Evolutionary conservation across 2,113 vertebrate genomes (phyloP).

Genomic region (Halichoeres trimaculatus): DNA sequence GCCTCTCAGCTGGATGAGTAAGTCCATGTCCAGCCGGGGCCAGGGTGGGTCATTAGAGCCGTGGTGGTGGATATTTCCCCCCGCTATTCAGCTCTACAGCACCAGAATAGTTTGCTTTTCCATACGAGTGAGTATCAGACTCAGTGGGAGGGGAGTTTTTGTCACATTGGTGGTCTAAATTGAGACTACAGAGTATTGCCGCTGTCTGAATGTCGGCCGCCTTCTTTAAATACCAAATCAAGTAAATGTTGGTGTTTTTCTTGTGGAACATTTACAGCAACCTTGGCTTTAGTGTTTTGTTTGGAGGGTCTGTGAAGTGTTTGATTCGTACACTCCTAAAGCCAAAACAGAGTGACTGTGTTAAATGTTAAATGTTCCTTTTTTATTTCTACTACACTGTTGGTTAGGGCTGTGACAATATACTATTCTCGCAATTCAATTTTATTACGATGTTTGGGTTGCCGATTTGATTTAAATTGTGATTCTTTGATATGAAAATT

Average conservation of each 20-base stretch:
- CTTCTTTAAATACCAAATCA: not conserved
- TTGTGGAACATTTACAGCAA: not conserved
- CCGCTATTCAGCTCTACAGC: conserved; percentile 32
- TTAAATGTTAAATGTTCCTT: not conserved
- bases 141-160: conserved; percentile 43
- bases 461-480: too few species aligned
- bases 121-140: conserved; percentile 60
- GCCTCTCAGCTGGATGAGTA: conserved; percentile 54
- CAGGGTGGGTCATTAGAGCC: conserved; percentile 53
- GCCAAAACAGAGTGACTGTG: not conserved
- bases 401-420: too few species aligned
- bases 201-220: conserved; percentile 45
- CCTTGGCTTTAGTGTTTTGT: conserved; percentile 1
- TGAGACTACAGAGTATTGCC: conserved; percentile 41
- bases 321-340: conserved; percentile 16
- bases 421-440: too few species aligned
- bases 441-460: too few species aligned
- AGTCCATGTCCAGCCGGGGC: conserved; percentile 62
- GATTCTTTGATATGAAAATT: too few species aligned
- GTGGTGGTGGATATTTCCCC: conserved; percentile 46
- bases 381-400: too few species aligned
- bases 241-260: not conserved
- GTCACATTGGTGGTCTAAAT: conserved; percentile 58
- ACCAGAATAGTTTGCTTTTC: conserved; percentile 73
- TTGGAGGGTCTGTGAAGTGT: not conserved